phyloP scores from a whole-genome alignment of 35 echinoderm and acorn worm genomes.

The Hemicentrotus pulcherrimus region DNA sequence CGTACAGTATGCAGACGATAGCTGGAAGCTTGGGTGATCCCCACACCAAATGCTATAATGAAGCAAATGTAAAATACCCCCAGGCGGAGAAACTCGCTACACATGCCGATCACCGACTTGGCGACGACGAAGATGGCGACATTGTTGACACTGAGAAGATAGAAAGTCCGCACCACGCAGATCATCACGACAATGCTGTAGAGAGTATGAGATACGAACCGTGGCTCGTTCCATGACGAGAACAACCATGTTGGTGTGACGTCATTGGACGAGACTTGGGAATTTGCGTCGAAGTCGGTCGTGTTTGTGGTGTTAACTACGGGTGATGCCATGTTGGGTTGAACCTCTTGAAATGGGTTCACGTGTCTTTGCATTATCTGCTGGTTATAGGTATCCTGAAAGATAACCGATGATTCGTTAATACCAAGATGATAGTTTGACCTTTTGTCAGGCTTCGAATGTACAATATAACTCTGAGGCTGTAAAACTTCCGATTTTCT shows the following conservation, averaged over 20 bases:
- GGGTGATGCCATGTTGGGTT: background rate
- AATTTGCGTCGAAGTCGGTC: background rate
- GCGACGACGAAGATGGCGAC: constrained; percentile 30
- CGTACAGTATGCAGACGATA: background rate
- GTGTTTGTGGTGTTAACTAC: background rate
- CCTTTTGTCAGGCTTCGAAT: no score
- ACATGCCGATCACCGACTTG: constrained; percentile 33
- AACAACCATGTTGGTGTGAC: background rate
- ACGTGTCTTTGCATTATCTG: background rate
- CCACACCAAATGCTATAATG: background rate
- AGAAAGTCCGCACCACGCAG: constrained; percentile 9
- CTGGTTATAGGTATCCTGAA: background rate
- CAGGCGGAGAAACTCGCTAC: background rate
- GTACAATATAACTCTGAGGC: no score
- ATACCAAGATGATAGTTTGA: no score
- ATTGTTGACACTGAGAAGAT: background rate
- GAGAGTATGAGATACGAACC: background rate
- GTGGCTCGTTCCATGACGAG: background rate
- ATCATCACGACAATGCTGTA: background rate
- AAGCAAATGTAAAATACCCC: background rate
- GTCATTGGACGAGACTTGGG: background rate
- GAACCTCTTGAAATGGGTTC: background rate
- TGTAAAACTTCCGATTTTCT: no score
- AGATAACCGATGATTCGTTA: background rate
- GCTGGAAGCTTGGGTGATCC: background rate